Percentiles rank a stretch among this genome's conserved stretches.
phyloP scores from a whole-genome alignment of 2,888 invertebrate genomes.

The Heliconius ismenius region DNA sequence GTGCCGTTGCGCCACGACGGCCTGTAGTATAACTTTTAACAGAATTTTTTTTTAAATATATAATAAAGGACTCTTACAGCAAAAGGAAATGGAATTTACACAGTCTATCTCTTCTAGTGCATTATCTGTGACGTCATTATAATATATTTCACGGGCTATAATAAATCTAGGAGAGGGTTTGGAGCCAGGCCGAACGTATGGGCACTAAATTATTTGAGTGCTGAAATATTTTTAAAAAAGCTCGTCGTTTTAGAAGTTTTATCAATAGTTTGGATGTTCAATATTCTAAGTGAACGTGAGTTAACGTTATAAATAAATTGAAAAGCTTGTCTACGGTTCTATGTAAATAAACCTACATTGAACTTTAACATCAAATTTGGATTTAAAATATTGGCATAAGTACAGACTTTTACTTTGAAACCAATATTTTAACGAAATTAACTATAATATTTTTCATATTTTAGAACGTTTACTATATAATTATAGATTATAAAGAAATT shows the following conservation, averaged over 20 bases:
- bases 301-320: constrained; percentile 16
- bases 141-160: constrained; percentile 23
- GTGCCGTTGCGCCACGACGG: too few relatives aligned
- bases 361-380: background rate
- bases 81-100: background rate
- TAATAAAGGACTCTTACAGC: background rate
- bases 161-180: constrained; percentile 26
- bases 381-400: constrained; percentile 7
- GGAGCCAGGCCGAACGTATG: constrained; percentile 27
- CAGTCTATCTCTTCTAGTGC: constrained; percentile 9
- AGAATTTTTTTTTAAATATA: background rate
- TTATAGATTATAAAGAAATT: background rate
- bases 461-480: background rate
- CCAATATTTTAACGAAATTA: background rate
- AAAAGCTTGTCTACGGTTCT: constrained; percentile 6
- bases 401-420: background rate
- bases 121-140: constrained; percentile 28
- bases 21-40: background rate
- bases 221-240: constrained; percentile 27
- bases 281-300: constrained; percentile 22
- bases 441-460: background rate
- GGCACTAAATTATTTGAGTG: constrained; percentile 29
- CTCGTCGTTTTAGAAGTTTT: constrained; percentile 17
- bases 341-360: background rate
- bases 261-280: constrained; percentile 23